phyloP scores from a whole-genome alignment of 2,888 invertebrate species.

The Diarsia mendica region DNA sequence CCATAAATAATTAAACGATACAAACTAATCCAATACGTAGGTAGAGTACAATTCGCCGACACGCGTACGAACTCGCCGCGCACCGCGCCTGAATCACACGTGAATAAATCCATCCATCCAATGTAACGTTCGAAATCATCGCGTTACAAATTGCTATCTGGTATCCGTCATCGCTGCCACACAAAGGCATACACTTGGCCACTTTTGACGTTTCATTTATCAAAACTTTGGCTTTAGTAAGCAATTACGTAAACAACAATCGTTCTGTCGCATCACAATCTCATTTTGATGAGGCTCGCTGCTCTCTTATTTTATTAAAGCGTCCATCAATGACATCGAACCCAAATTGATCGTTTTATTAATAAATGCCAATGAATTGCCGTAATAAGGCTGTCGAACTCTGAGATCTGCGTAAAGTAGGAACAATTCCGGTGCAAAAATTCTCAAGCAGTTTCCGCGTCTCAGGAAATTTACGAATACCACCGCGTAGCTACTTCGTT shows the following conservation, averaged over 20 bases:
- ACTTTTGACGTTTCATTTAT: slow-evolving; percentile 73
- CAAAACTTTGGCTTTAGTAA: slow-evolving; percentile 65
- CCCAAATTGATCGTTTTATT: slow-evolving; percentile 51
- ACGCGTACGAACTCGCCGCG: slow-evolving; percentile 25
- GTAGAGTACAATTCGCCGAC: slow-evolving; percentile 44
- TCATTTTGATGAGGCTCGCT: slow-evolving; percentile 37
- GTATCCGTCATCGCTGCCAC: slow-evolving; percentile 60
- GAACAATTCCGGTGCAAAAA: slow-evolving; percentile 39
- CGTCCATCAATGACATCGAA: slow-evolving; percentile 46
- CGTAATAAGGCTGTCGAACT: slow-evolving; percentile 69
- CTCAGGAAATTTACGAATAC: slow-evolving; percentile 56
- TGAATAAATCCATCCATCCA: slow-evolving; percentile 46
- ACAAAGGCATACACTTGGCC: slow-evolving; percentile 62
- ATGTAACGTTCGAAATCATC: slow-evolving; percentile 55
- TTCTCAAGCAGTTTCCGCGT: slow-evolving; percentile 62
- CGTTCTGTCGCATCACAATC: slow-evolving; percentile 48
- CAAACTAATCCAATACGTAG: slow-evolving; percentile 60
- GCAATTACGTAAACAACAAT: slow-evolving; percentile 48
- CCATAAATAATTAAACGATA: slow-evolving; percentile 68
- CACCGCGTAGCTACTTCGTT: slow-evolving; percentile 58
- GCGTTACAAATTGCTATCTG: slow-evolving; percentile 65
- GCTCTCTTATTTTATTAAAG: slow-evolving; percentile 51
- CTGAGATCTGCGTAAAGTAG: slow-evolving; percentile 40
- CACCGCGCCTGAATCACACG: slow-evolving; percentile 45
- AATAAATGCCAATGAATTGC: slow-evolving; percentile 61